phyloP scores from a whole-genome alignment of 2,113 vertebrate genomes.

The Acinonyx jubatus region DNA sequence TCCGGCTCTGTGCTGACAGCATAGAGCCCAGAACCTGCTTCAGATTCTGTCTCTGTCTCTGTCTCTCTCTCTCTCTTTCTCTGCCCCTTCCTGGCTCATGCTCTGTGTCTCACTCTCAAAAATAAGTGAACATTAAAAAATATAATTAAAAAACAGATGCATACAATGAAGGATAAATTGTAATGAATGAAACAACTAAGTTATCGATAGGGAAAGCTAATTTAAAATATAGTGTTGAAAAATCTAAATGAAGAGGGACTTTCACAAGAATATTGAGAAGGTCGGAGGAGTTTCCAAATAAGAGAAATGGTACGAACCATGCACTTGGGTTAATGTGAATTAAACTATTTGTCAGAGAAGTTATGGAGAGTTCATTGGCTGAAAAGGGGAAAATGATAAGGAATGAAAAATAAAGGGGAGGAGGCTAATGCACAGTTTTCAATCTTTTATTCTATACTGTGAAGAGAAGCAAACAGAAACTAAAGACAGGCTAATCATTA shows the following conservation, averaged over 20 bases:
- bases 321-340: background rate
- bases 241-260: background rate
- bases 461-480: background rate
- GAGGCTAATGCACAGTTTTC: background rate
- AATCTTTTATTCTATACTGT: background rate
- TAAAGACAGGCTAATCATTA: background rate
- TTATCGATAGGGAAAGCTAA: background rate
- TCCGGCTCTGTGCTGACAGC: no score
- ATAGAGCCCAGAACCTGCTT: no score
- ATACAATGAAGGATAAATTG: background rate
- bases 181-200: background rate
- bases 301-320: background rate
- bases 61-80: no score
- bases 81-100: no score
- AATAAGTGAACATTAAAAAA: no score
- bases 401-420: background rate
- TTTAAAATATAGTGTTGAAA: background rate
- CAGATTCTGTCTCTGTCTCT: no score
- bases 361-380: background rate
- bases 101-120: no score
- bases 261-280: background rate
- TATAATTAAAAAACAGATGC: background rate
- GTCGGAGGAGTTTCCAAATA: background rate
- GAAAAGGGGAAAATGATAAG: background rate
- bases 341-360: background rate